These are phyloP conservation scores for Orthosia gracilis DNA, from an alignment of 2,888 invertebrate genomes.

Conservation along the genomic window DNA sequence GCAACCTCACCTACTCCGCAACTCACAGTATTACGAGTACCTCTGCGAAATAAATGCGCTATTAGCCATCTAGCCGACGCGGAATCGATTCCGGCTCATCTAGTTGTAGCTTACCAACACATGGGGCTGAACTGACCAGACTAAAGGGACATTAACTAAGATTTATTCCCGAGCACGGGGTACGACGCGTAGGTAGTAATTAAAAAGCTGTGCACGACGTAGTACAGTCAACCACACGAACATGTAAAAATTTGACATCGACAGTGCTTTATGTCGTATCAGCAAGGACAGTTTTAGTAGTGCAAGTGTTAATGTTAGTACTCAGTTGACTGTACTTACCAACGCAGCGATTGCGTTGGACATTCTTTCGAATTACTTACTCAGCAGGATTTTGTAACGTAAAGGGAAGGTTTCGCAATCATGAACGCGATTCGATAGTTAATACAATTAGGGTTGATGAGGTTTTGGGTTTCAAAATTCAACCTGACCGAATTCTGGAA, in stretches of 20 bases:
- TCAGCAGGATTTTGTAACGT: conserved; percentile 58
- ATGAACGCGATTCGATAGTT: conserved; percentile 35
- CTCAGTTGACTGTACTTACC: conserved; percentile 18
- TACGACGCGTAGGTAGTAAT: conserved; percentile 84
- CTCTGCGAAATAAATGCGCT: conserved; percentile 59
- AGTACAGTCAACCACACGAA: conserved; percentile 42
- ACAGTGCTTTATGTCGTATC: background rate
- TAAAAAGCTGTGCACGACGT: conserved; percentile 85
- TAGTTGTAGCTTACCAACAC: conserved; percentile 76
- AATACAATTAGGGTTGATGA: conserved; percentile 24
- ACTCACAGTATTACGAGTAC: conserved; percentile 40
- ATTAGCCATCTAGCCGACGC: conserved; percentile 61
- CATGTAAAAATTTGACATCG: conserved; percentile 23
- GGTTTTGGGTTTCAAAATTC: background rate
- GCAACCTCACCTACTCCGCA: conserved; percentile 26
- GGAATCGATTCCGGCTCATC: conserved; percentile 77
- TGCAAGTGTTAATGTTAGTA: background rate
- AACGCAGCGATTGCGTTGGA: conserved; percentile 76
- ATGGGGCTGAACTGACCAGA: conserved; percentile 83
- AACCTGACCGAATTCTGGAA: background rate
- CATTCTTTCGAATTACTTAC: conserved; percentile 78
- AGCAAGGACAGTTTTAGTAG: background rate
- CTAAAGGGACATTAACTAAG: conserved; percentile 89
- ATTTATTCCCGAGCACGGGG: conserved; percentile 84
- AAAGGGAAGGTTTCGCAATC: conserved; percentile 43